Evolutionary conservation across 2,797 vertebrate species (phyloP).

Genomic region (Mormyrops boulengeri): DNA sequence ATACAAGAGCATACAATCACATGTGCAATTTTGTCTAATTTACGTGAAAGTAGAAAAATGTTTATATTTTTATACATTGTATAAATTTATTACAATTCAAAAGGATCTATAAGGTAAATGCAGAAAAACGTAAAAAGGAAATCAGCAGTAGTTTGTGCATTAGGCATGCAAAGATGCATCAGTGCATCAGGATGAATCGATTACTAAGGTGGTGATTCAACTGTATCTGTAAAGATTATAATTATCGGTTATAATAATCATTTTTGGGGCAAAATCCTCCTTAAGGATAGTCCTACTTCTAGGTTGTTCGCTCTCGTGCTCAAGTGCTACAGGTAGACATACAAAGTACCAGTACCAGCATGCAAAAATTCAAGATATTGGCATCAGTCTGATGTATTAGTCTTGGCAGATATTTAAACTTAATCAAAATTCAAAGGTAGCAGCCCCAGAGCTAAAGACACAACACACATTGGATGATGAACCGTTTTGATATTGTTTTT

Average conservation of each 20-base stretch:
- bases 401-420: background rate
- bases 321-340: background rate
- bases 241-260: background rate
- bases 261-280: background rate
- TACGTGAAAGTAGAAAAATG: background rate
- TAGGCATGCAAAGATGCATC: background rate
- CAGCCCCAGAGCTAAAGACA: too few species aligned
- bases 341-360: background rate
- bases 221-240: constrained; percentile 23
- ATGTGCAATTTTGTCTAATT: background rate
- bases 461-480: too few species aligned
- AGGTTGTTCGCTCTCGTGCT: background rate
- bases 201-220: constrained; percentile 17
- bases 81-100: background rate
- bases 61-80: too few species aligned
- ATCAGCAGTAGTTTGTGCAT: background rate
- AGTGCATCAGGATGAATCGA: background rate
- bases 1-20: background rate
- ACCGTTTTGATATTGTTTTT: too few species aligned
- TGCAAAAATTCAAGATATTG: background rate
- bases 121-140: background rate
- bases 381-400: background rate
- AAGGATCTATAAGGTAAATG: background rate
- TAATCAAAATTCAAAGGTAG: background rate
- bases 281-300: background rate